phyloP scores from a whole-genome alignment of 2,888 invertebrate species.

The Stenolophus ochropezus region DNA sequence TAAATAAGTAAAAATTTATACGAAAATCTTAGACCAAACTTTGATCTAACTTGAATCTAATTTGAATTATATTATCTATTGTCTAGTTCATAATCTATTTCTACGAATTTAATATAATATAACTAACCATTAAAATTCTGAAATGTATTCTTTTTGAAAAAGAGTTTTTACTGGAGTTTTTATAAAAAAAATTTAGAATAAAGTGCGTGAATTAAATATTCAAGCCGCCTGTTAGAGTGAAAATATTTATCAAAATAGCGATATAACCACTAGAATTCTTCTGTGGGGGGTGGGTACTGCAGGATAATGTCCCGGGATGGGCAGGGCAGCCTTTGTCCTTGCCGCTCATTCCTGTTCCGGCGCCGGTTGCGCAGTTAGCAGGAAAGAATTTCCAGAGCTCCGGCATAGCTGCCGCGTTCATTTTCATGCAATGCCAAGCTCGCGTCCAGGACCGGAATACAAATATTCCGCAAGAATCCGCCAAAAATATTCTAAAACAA shows the following conservation, averaged over 20 bases:
- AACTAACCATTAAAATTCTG: too few species aligned
- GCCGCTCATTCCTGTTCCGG: conserved; percentile 10
- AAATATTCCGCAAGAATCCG: not conserved
- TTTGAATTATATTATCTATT: too few species aligned
- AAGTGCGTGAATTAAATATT: too few species aligned
- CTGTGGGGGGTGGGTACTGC: not conserved
- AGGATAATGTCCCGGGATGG: conserved; percentile 4
- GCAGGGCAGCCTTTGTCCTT: conserved; percentile 16
- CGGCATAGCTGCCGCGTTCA: conserved; percentile 29
- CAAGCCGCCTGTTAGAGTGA: not conserved
- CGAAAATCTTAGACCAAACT: too few species aligned
- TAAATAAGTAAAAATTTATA: too few species aligned
- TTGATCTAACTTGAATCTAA: too few species aligned
- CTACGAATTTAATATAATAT: too few species aligned
- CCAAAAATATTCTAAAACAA: not conserved
- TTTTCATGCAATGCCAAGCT: conserved; percentile 35
- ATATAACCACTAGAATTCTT: not conserved
- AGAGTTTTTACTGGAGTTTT: too few species aligned
- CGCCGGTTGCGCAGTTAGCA: conserved; percentile 13
- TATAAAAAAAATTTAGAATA: too few species aligned
- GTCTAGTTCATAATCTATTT: too few species aligned
- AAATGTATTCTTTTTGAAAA: too few species aligned
- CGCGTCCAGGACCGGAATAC: not conserved
- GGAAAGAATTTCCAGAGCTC: conserved; percentile 32
- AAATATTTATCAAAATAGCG: not conserved